Conservation (phyloP, 30 jellyfish, hydroid and myxozoan genomes). For the Cassiopea xamachana region DNA sequence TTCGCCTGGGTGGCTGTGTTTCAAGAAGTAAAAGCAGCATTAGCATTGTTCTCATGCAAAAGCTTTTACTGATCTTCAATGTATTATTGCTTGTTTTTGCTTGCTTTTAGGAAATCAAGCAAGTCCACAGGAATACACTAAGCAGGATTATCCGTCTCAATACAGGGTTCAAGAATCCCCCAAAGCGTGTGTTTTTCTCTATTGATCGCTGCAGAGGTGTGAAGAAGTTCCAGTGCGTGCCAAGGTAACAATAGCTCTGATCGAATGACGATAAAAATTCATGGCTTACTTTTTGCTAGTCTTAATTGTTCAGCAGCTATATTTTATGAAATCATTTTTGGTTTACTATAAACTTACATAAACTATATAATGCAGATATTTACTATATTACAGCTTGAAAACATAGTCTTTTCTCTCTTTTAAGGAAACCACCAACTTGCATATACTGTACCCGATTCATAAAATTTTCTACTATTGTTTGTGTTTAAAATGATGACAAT, state of each 20-base stretch:
- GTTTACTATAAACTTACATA: too few relatives aligned
- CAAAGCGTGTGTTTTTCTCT: conserved; percentile 64
- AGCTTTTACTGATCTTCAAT: neutral
- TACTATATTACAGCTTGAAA: too few relatives aligned
- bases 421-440: too few relatives aligned
- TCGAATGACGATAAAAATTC: too few relatives aligned
- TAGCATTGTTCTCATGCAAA: neutral
- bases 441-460: too few relatives aligned
- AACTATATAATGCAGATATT: too few relatives aligned
- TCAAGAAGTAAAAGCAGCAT: neutral
- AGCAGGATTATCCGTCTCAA: conserved; percentile 72
- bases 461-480: too few relatives aligned
- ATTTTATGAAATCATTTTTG: too few relatives aligned
- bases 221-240: conserved; percentile 6
- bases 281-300: too few relatives aligned
- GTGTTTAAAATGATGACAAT: too few relatives aligned
- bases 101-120: conserved; percentile 69
- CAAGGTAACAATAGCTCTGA: neutral
- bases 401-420: too few relatives aligned
- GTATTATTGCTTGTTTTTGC: neutral
- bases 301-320: too few relatives aligned
- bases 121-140: conserved; percentile 70
- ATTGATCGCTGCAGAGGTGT: conserved; percentile 2
- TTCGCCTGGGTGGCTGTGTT: neutral
- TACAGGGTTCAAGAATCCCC: conserved; percentile 78